A percentile compares a stretch with the other conserved stretches of the same genome.
These are phyloP conservation scores for Pterophyllum scalare DNA, from an alignment of 2,113 vertebrate genomes.

Conservation along the genomic window DNA sequence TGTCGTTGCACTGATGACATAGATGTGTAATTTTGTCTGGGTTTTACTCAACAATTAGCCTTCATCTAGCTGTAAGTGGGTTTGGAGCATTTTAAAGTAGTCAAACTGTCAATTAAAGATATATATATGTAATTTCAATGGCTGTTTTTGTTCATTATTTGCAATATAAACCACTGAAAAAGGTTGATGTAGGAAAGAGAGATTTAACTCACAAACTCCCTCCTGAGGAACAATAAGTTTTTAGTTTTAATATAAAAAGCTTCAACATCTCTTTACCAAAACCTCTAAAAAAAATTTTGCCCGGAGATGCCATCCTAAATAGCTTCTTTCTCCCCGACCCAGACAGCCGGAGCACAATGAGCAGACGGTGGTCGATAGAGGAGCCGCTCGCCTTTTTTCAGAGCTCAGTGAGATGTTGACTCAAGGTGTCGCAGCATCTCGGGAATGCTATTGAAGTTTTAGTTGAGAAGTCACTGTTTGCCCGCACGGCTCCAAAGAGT, in stretches of 20 bases:
- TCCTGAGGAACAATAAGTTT: background rate
- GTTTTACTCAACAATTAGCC: background rate
- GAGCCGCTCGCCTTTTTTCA: constrained; percentile 20
- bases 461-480: constrained; percentile 60
- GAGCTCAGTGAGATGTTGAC: constrained; percentile 70
- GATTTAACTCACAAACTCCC: background rate
- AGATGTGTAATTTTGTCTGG: background rate
- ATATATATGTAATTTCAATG: background rate
- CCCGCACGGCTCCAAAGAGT: background rate
- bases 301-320: background rate
- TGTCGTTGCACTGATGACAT: background rate
- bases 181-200: background rate
- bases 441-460: constrained; percentile 69
- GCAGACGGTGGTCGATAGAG: background rate
- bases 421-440: constrained; percentile 68
- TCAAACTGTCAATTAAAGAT: constrained; percentile 21
- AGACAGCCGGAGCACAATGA: constrained; percentile 3
- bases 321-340: background rate
- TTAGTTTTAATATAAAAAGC: background rate
- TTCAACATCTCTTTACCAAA: background rate
- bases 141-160: background rate
- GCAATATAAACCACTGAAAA: background rate
- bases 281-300: background rate
- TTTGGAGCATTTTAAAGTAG: background rate
- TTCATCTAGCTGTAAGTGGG: background rate